phyloP scores from a whole-genome alignment of 2,888 invertebrate species.

The Muschampia plurimacula region DNA sequence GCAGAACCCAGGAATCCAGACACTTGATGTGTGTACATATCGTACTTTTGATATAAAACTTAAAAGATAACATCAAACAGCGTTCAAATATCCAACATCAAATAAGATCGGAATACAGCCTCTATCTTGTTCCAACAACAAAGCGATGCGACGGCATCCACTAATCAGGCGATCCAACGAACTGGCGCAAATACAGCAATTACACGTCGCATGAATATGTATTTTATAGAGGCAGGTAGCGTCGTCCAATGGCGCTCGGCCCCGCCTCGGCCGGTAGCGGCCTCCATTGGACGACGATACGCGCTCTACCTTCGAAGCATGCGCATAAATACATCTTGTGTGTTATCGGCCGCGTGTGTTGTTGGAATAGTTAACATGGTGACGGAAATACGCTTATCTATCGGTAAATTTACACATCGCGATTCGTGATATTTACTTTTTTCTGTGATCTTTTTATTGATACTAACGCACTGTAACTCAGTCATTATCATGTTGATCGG shows the following conservation, averaged over 20 bases:
- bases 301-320: conserved; percentile 36
- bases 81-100: background rate
- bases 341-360: conserved; percentile 37
- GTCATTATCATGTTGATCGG: background rate
- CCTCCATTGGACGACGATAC: conserved; percentile 42
- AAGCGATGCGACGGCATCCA: conserved; percentile 17
- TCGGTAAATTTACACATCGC: conserved; percentile 38
- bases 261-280: conserved; percentile 42
- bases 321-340: conserved; percentile 38
- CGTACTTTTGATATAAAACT: no score
- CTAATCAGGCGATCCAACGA: conserved; percentile 48
- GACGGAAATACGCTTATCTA: conserved; percentile 42
- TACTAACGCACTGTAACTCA: conserved; percentile 6
- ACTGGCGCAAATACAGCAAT: conserved; percentile 49
- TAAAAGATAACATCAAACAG: no score
- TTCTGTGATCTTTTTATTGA: conserved; percentile 33
- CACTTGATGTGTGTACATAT: no score
- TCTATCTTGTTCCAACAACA: conserved; percentile 17
- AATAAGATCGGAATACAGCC: background rate
- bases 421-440: conserved; percentile 34
- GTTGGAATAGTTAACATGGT: conserved; percentile 41
- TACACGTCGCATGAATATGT: conserved; percentile 38
- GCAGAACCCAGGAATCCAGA: no score
- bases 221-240: conserved; percentile 44
- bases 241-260: conserved; percentile 46